Evolutionary conservation across 2,113 vertebrate genomes (phyloP).

Genomic region (Hydropotes inermis): DNA sequence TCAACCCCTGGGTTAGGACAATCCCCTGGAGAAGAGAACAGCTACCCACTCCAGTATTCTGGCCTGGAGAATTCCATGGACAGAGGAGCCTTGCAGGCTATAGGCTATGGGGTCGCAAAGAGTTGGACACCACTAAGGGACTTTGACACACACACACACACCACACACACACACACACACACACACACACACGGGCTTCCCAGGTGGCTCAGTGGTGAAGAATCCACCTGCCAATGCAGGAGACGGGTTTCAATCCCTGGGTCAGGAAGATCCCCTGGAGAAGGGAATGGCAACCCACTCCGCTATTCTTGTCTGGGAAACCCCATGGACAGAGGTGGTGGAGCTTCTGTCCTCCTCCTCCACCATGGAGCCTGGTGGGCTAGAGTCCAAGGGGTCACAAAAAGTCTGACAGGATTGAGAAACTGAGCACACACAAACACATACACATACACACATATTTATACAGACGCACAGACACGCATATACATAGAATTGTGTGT

Average conservation of each 20-base stretch:
- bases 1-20: neutral
- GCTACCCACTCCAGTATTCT: neutral
- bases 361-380: neutral
- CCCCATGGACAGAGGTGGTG: neutral
- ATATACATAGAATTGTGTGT: neutral
- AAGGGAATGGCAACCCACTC: neutral
- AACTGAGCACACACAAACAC: neutral
- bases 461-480: neutral
- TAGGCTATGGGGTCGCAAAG: neutral
- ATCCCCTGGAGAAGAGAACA: neutral
- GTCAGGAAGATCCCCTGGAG: neutral
- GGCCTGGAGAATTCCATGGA: neutral
- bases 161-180: neutral
- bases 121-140: neutral
- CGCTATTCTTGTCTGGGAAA: neutral
- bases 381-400: neutral
- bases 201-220: neutral
- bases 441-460: neutral
- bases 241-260: neutral
- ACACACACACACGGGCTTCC: neutral
- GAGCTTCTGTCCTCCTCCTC: no score
- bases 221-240: neutral
- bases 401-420: neutral
- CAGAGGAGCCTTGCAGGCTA: neutral
- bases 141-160: neutral